Percentiles rank a stretch among this genome's conserved stretches.
Conservation (phyloP, 2,888 invertebrate species). For the Agonopterix heracliana region DNA sequence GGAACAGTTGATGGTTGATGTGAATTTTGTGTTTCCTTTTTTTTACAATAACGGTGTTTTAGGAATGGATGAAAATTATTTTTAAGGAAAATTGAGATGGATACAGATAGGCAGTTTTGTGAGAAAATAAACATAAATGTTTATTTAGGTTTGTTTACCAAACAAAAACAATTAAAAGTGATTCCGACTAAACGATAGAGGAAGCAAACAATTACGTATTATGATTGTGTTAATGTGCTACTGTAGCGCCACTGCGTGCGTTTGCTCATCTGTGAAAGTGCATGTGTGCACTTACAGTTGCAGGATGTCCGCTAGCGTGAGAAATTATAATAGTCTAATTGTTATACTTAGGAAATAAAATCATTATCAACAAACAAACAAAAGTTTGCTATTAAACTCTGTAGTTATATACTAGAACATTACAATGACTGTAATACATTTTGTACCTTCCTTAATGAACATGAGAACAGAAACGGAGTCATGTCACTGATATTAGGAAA, state of each 20-base stretch:
- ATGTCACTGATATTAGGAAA: background rate
- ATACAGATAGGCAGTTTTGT: too few relatives aligned
- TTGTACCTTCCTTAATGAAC: too few relatives aligned
- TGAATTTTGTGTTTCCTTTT: background rate
- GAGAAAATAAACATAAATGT: too few relatives aligned
- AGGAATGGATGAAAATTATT: too few relatives aligned
- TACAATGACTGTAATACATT: too few relatives aligned
- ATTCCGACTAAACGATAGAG: background rate
- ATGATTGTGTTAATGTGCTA: background rate
- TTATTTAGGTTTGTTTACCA: too few relatives aligned
- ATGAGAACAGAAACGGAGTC: too few relatives aligned
- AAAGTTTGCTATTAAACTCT: too few relatives aligned
- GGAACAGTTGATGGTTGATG: background rate
- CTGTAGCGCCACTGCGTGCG: constrained; percentile 19
- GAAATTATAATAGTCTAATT: constrained; percentile 24
- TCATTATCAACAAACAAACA: too few relatives aligned
- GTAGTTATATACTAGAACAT: too few relatives aligned
- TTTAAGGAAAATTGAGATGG: too few relatives aligned
- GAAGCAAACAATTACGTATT: background rate
- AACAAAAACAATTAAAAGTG: too few relatives aligned
- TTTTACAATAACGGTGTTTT: background rate
- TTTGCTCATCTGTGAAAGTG: constrained; percentile 33
- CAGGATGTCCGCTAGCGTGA: constrained; percentile 50
- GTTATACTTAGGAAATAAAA: constrained; percentile 15
- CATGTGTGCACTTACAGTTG: constrained; percentile 12